A percentile compares a stretch with the other conserved stretches of the same genome.
Evolutionary conservation across 1,140 invertebrate species (phyloP).

Genomic region (Littorina saxatilis): DNA sequence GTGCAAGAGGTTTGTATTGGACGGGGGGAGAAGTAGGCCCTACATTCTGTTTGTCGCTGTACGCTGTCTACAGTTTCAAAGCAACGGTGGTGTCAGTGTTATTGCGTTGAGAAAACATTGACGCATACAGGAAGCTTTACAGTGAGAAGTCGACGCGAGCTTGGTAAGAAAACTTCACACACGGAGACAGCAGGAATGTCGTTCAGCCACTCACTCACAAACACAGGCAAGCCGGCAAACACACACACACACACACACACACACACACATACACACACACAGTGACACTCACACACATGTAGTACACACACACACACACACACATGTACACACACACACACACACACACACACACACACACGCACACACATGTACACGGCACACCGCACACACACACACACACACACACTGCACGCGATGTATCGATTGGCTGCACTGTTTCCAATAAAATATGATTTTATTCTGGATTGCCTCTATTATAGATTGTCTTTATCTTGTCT

Average conservation of each 20-base stretch:
- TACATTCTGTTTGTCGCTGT: no score
- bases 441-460: no score
- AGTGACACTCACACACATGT: neutral
- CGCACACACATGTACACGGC: neutral
- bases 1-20: no score
- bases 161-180: neutral
- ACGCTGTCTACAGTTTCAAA: no score
- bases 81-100: no score
- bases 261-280: slow-evolving; percentile 12
- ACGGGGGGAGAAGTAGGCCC: no score
- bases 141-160: neutral
- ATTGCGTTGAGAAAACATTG: no score
- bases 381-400: no score
- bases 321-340: slow-evolving; percentile 13
- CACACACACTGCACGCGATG: no score
- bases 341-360: slow-evolving; percentile 12
- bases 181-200: neutral
- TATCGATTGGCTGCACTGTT: no score
- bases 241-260: neutral
- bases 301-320: neutral
- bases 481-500: no score
- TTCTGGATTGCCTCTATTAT: no score
- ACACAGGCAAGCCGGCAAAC: neutral
- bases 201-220: neutral
- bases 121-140: neutral